These are phyloP conservation scores for Momotus momota DNA, from an alignment of 2,797 vertebrate genomes.

Conservation along the genomic window DNA sequence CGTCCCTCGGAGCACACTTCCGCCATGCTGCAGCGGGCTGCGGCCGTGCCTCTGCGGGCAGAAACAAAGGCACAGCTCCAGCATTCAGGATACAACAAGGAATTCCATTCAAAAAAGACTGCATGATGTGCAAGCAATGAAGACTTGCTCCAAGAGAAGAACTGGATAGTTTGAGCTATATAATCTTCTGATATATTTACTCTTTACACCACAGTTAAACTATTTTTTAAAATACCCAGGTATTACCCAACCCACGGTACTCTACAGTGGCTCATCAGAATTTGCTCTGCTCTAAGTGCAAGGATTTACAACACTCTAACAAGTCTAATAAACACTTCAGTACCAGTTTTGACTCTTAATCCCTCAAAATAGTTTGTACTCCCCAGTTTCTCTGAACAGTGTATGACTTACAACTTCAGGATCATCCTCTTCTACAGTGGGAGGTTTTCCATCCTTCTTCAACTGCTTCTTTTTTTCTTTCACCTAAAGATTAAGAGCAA, in stretches of 20 bases:
- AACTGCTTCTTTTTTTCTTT: slow-evolving; percentile 96
- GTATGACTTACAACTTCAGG: slow-evolving; percentile 87
- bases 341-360: not conserved
- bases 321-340: not conserved
- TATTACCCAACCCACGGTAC: not conserved
- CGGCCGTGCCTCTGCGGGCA: fast-evolving
- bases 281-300: not conserved
- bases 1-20: not conserved
- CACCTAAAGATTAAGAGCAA: slow-evolving; percentile 80
- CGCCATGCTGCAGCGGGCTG: not conserved
- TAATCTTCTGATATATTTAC: not conserved
- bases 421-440: slow-evolving; percentile 92
- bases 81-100: not conserved
- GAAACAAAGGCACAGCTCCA: not conserved
- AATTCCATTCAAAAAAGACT: not conserved
- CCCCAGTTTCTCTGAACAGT: not conserved
- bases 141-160: not conserved
- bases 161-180: not conserved
- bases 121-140: not conserved
- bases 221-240: not conserved
- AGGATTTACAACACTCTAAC: not conserved
- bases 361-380: not conserved
- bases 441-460: slow-evolving; percentile 94
- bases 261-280: not conserved
- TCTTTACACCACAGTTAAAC: not conserved